phyloP scores from a whole-genome alignment of 2,888 invertebrate species.

The Tyria jacobaeae region DNA sequence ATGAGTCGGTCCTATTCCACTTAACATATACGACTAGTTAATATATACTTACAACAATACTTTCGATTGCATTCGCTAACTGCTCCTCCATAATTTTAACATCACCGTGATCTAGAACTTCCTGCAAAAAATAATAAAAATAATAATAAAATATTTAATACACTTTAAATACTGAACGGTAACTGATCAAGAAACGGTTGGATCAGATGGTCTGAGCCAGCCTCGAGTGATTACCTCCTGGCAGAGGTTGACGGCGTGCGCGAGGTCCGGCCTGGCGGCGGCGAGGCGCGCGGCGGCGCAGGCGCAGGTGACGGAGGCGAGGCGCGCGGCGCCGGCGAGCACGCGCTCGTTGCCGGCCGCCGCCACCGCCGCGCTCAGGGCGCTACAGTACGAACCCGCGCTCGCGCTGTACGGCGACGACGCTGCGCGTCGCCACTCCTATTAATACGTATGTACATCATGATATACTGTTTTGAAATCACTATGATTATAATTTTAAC shows the following conservation, averaged over 20 bases:
- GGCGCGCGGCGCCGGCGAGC: constrained; percentile 75
- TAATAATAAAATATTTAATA: neutral
- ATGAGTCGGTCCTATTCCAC: no score
- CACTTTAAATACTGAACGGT: neutral
- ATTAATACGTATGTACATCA: neutral
- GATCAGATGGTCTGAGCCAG: no score
- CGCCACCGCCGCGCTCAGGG: constrained; percentile 35
- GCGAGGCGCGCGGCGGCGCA: constrained; percentile 79
- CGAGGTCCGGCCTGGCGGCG: constrained; percentile 70
- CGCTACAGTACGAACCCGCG: constrained; percentile 35
- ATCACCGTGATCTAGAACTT: constrained; percentile 82
- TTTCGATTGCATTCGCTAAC: constrained; percentile 83
- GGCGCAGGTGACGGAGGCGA: constrained; percentile 80
- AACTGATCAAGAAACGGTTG: no score
- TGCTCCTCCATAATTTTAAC: constrained; percentile 85
- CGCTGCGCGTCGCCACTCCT: constrained; percentile 81
- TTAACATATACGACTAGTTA: no score
- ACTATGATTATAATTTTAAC: no score
- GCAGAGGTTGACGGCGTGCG: constrained; percentile 69
- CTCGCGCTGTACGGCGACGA: constrained; percentile 59
- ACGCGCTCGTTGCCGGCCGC: constrained; percentile 72
- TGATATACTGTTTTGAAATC: neutral
- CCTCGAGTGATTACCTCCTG: constrained; percentile 66
- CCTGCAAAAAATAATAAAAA: constrained; percentile 62
- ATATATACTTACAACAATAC: constrained; percentile 82